These are phyloP conservation scores for Platygyra sinensis DNA, from an alignment of 64 coral and sea anemone genomes.

Conservation along the genomic window DNA sequence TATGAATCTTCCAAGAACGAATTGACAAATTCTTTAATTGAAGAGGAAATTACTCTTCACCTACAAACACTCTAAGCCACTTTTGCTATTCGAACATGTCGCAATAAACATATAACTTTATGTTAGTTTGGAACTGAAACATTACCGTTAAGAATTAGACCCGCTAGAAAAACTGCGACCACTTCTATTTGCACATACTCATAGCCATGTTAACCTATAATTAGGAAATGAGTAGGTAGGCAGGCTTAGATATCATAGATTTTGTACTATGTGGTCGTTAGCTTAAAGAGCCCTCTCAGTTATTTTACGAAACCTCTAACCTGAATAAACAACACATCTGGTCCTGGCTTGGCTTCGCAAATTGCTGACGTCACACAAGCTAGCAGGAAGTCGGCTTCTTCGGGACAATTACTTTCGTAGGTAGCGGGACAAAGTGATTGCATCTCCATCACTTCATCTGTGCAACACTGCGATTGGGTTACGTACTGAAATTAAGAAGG, in stretches of 20 bases:
- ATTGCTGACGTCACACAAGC: not conserved
- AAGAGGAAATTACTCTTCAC: not conserved
- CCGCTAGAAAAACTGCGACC: too few relatives aligned
- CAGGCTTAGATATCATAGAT: not conserved
- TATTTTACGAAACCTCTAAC: not conserved
- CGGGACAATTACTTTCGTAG: not conserved
- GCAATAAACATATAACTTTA: too few relatives aligned
- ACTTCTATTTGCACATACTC: too few relatives aligned
- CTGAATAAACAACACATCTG: not conserved
- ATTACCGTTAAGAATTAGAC: too few relatives aligned
- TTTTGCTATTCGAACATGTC: too few relatives aligned
- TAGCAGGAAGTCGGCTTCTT: conserved; percentile 25
- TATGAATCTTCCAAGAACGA: too few relatives aligned
- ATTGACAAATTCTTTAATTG: not conserved
- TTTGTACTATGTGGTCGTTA: not conserved
- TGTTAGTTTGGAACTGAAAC: too few relatives aligned
- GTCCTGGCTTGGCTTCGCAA: too few relatives aligned
- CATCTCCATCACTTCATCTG: not conserved
- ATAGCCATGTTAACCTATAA: too few relatives aligned
- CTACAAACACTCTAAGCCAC: too few relatives aligned
- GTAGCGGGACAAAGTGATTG: too few relatives aligned
- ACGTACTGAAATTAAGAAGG: too few relatives aligned
- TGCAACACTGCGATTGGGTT: not conserved
- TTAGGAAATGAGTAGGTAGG: not conserved
- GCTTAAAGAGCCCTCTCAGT: not conserved